phyloP scores from a whole-genome alignment of 1,140 invertebrate genomes.

The Lepidurus packardi region DNA sequence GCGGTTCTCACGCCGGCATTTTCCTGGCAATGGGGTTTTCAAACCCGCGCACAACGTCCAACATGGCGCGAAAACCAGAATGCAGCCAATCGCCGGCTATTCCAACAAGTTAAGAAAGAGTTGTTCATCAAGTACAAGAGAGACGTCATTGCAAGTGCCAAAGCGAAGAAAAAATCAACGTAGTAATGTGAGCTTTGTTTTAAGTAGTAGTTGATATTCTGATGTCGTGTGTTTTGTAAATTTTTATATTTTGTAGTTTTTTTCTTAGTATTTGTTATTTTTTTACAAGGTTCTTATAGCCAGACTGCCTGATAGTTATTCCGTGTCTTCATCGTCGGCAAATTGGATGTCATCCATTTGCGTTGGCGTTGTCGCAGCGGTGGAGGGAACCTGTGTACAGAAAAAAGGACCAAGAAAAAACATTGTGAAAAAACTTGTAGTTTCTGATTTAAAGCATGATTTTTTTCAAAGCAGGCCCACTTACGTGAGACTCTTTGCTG shows the following conservation, averaged over 20 bases:
- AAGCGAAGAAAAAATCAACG: background rate
- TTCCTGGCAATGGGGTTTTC: slow-evolving; percentile 82
- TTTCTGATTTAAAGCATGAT: no score
- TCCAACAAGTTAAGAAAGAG: slow-evolving; percentile 77
- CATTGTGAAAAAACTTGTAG: no score
- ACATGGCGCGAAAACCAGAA: slow-evolving; percentile 80
- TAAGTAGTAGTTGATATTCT: background rate
- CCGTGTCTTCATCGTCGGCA: background rate
- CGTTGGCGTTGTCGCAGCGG: slow-evolving; percentile 8
- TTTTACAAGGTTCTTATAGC: slow-evolving; percentile 7
- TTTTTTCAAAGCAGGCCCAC: background rate
- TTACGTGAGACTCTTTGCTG: background rate
- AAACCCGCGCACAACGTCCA: slow-evolving; percentile 59
- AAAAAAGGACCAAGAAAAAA: background rate
- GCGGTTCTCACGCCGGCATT: slow-evolving; percentile 83
- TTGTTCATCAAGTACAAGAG: slow-evolving; percentile 69
- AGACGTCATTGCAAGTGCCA: slow-evolving; percentile 43
- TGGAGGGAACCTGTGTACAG: background rate
- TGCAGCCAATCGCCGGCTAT: slow-evolving; percentile 69
- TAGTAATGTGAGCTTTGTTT: background rate
- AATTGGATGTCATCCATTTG: slow-evolving; percentile 19
- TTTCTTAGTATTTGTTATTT: background rate
- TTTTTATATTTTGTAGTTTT: background rate
- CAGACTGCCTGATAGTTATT: background rate
- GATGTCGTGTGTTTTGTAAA: background rate